Evolutionary conservation across 2,113 vertebrate genomes (phyloP), one percentile per base, ranked within the genome.

Genomic region (Isichthys henryi): DNA sequence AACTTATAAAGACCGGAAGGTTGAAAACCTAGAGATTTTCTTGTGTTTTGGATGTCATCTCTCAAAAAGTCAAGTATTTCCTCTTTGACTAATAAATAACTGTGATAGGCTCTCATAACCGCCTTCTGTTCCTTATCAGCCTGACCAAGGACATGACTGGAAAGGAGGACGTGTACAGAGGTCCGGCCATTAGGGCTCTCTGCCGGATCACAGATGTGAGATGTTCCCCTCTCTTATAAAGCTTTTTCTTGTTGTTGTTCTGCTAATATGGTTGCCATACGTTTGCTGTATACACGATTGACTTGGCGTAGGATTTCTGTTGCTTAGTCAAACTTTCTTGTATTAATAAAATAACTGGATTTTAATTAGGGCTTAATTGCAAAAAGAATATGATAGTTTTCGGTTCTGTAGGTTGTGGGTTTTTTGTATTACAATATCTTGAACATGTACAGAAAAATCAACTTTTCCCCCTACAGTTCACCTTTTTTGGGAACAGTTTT

Each of bases 81-180:
- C 27, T 49, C 13, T n/a, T 45, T 39, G 5, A 84, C 21, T n/a
- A 80, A 77, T 77, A 43, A 85, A 21, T 85, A 56, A 21, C 8
- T 87, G 50, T 56, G 3, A 56, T 46, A 3, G 23, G 3, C 19
- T 62, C 23, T 19, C 49, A 9, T 84, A 19, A 89, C 9, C 70
- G 46, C 86, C 10, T 88, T 15, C 58, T 39, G 70, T 45, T 49
- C 7, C 91, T 11, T 93, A 90, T 19, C 88, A 99, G 98, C 92
- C 92, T 99, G 92, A 99, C 98, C 91, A 99, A 99, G 92, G 98
- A 99, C 95, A 99, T 99, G 98, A 99, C 98, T 0, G 98, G 98
- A 15, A 99, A 99, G 93, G 98, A 99, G 87, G 98, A 99, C 11
- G 96, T 99, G 0, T 99, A 99, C 93, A 92, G 98, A 91, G 98